Evolutionary conservation across 2,797 vertebrate genomes (phyloP), one percentile per base, ranked within the genome.

Genomic region (Tarsius wallacei): DNA sequence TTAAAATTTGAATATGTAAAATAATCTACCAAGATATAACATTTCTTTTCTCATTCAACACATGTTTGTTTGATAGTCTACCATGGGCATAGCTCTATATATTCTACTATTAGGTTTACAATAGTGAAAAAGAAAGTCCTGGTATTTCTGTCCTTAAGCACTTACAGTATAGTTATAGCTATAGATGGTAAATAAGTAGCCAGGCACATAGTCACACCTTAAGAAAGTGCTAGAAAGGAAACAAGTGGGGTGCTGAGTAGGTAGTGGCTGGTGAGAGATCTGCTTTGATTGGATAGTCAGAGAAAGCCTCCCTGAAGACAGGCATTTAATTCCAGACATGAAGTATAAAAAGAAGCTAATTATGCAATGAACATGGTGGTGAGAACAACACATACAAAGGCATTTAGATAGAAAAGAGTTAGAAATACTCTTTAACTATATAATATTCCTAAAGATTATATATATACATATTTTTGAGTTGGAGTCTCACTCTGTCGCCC

Each of bases 21-120:
- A 33, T 55, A 74, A 33, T 42, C 31, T 64, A 53, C 10, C 22
- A 74, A 70, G 8, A 51, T 33, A 57, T 51, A 83, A 68, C 15
- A 63, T 59, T 24, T 70, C 26, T 95, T 90, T 95, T 96, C 70
- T 90, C 53, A 77, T 77, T 93, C 57, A 80, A 61, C 5, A 76
- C 55, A 87, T 82, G 49, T 90, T 84, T 90, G 71, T 76, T 71
- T 80, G 33, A 70, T 70, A 64, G 63, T 80, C 51, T 63, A 31
- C 6, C 21, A 0, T 31, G 28, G 57, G 2, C 51, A 51, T 78
- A 57, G 31, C 12, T 47, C 10, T 33, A 4, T 86, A 5, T 92
- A 80, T 64, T 76, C 53, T 87, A 68, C 5, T 71, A 47, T 3
- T 91, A 49, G 31, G 14, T 21, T 17, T 82, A 74, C 4, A 89